phyloP scores from a whole-genome alignment of 2,113 vertebrate genomes.

The Stigmatopora argus region DNA sequence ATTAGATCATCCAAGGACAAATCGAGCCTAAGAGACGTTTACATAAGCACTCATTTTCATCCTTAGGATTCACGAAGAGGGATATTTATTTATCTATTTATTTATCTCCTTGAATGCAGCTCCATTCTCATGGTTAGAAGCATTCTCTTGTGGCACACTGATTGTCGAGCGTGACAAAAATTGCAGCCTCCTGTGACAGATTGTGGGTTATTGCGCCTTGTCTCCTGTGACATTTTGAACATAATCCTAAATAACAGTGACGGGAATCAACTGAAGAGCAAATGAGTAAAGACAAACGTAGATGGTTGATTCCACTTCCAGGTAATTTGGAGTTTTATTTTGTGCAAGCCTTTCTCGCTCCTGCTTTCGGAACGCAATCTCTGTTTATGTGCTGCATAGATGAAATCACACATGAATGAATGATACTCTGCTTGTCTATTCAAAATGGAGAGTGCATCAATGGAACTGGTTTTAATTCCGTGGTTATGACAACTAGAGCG shows the following conservation, averaged over 20 bases:
- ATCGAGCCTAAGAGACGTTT: not conserved
- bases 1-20: not conserved
- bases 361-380: constrained; percentile 13
- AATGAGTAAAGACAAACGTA: constrained; percentile 27
- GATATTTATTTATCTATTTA: not conserved
- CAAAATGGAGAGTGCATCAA: not conserved
- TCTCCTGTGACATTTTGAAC: constrained; percentile 9
- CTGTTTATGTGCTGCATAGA: not conserved
- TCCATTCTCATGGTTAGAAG: not conserved
- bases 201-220: not conserved
- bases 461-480: no score
- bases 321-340: constrained; percentile 26
- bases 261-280: constrained; percentile 16
- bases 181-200: constrained; percentile 15
- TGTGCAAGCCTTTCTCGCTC: constrained; percentile 14
- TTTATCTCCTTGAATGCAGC: not conserved
- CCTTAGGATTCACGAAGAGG: not conserved
- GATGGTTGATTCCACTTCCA: constrained; percentile 28
- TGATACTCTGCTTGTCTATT: not conserved
- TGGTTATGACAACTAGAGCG: no score
- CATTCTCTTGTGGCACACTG: not conserved
- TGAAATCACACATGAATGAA: no score
- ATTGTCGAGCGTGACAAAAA: constrained; percentile 23
- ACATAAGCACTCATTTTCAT: not conserved
- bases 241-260: constrained; percentile 19